phyloP scores from a whole-genome alignment of 2,113 vertebrate species.

The Microtus oregoni region DNA sequence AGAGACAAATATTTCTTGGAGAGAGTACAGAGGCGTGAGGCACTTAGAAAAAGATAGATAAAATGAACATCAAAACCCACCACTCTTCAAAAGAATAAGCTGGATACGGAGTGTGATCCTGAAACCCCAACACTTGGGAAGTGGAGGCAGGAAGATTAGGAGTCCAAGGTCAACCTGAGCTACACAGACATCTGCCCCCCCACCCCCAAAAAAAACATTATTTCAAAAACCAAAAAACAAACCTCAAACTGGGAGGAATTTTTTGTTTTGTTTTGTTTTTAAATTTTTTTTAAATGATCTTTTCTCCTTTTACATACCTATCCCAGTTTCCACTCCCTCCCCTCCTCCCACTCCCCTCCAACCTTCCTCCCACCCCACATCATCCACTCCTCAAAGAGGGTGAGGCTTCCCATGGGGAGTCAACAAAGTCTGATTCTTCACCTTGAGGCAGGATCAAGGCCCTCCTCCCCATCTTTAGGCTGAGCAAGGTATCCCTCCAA shows the following conservation, averaged over 20 bases:
- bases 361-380: too few relatives aligned
- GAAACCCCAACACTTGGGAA: background rate
- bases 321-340: too few relatives aligned
- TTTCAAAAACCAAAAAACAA: background rate
- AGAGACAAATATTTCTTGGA: conserved; percentile 10
- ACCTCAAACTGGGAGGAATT: background rate
- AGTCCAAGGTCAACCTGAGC: background rate
- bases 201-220: background rate
- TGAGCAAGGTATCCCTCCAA: too few relatives aligned
- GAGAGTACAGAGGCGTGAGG: background rate
- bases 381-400: too few relatives aligned
- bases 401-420: too few relatives aligned
- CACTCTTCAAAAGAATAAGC: background rate
- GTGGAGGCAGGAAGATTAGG: background rate
- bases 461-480: too few relatives aligned
- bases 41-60: background rate
- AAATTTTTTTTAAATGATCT: background rate
- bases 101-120: background rate
- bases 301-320: too few relatives aligned
- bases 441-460: too few relatives aligned
- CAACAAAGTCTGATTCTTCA: too few relatives aligned
- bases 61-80: background rate
- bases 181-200: background rate
- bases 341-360: too few relatives aligned
- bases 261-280: background rate